Conservation (phyloP, 2,113 vertebrate genomes). For the Nycticebus coucang region DNA sequence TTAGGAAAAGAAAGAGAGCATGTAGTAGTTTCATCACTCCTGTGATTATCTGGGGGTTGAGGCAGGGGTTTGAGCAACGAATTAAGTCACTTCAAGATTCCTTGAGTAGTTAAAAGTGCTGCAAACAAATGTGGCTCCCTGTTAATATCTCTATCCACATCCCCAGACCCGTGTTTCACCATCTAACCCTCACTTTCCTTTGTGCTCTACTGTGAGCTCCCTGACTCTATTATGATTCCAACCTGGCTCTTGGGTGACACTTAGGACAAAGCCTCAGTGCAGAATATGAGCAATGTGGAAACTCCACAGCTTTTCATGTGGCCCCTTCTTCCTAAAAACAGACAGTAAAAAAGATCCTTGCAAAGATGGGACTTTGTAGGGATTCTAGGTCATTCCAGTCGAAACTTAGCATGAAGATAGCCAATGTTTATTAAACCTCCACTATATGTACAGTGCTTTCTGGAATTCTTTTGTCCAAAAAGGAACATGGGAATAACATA, state of each 20-base stretch:
- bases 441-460: not conserved
- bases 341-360: not conserved
- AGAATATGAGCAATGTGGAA: not conserved
- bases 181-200: not conserved
- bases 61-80: slow-evolving; percentile 34
- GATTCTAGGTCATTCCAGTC: not conserved
- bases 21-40: slow-evolving; percentile 57
- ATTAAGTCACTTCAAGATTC: slow-evolving; percentile 54
- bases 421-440: not conserved
- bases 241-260: not conserved
- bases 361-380: not conserved
- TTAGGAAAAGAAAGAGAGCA: slow-evolving; percentile 66
- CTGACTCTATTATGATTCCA: not conserved
- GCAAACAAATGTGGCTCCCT: not conserved
- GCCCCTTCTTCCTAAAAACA: not conserved
- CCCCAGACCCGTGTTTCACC: not conserved
- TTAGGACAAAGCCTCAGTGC: not conserved
- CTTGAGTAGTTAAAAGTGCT: slow-evolving; percentile 37
- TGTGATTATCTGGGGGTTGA: slow-evolving; percentile 65
- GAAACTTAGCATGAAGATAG: not conserved
- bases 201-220: not conserved
- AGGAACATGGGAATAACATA: not conserved
- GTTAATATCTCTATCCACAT: slow-evolving; percentile 12
- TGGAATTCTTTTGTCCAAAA: not conserved
- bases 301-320: not conserved